Conservation (phyloP, 1,140 invertebrate species). For the Penaeus indicus region DNA sequence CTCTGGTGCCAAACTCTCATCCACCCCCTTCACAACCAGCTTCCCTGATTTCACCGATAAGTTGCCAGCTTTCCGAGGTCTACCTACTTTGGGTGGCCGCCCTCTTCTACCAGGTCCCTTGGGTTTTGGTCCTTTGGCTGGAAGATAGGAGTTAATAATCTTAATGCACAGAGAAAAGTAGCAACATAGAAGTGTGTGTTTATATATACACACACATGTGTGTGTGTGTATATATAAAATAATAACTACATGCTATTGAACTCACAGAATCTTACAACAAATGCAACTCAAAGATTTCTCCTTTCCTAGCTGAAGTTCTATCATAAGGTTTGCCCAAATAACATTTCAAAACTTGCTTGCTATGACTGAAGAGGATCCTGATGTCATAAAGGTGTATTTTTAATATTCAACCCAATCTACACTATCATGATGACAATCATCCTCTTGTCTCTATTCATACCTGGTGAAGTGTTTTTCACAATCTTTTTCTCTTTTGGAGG, state of each 20-base stretch:
- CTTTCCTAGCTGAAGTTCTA: too few species aligned
- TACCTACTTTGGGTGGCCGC: slow-evolving; percentile 24
- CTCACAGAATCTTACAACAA: too few species aligned
- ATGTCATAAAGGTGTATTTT: too few species aligned
- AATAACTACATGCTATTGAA: too few species aligned
- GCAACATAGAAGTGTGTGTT: too few species aligned
- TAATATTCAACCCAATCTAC: background rate
- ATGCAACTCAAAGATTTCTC: too few species aligned
- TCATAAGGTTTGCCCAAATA: too few species aligned
- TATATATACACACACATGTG: too few species aligned
- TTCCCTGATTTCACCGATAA: slow-evolving; percentile 49
- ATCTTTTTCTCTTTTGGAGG: slow-evolving; percentile 22
- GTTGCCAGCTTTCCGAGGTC: slow-evolving; percentile 34
- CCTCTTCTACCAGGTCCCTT: slow-evolving; percentile 33
- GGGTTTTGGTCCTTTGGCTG: slow-evolving; percentile 35
- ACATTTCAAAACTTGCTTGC: too few species aligned
- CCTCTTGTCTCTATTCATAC: background rate
- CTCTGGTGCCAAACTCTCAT: slow-evolving; percentile 21
- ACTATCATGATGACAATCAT: background rate
- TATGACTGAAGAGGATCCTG: too few species aligned
- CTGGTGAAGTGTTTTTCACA: slow-evolving; percentile 3
- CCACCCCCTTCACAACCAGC: slow-evolving; percentile 32
- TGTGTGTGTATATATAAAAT: too few species aligned
- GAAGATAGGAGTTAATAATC: background rate
- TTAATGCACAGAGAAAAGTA: too few species aligned